Conservation (phyloP, 2,797 vertebrate species). For the Alosa sapidissima region DNA sequence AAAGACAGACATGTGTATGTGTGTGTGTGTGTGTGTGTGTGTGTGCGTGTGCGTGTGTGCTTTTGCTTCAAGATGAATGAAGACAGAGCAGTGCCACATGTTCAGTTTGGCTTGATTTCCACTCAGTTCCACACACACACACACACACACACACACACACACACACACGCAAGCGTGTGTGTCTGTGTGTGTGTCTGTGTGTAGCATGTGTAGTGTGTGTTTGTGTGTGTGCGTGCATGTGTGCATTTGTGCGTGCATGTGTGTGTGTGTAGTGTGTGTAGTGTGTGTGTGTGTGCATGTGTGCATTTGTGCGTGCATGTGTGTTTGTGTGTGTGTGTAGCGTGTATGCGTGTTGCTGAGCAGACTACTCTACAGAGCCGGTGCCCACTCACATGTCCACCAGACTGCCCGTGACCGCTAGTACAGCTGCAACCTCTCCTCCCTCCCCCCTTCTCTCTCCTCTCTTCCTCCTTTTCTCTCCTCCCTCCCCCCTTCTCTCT, state of each 20-base stretch:
- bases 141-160: slow-evolving; percentile 1
- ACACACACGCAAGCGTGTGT: background rate
- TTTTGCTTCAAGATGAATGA: too few species aligned
- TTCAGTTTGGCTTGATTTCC: too few species aligned
- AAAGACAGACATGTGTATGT: background rate
- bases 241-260: background rate
- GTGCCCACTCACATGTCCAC: background rate
- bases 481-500: too few species aligned
- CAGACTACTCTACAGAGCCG: background rate
- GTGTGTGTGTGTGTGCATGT: too few species aligned
- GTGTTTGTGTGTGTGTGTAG: background rate
- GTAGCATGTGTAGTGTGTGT: background rate
- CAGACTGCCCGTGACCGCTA: background rate
- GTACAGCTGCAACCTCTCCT: background rate
- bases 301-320: too few species aligned
- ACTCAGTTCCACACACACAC: background rate
- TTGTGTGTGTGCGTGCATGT: background rate
- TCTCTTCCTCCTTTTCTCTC: background rate
- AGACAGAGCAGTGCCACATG: too few species aligned
- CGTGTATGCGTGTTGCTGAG: background rate
- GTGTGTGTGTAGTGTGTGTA: too few species aligned
- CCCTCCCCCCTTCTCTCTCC: background rate
- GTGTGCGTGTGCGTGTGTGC: background rate
- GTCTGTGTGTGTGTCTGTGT: background rate
- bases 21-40: background rate